Evolutionary conservation across 1,140 invertebrate species (phyloP), one percentile per base, ranked within the genome.

Genomic region (Drosophila suzukii): DNA sequence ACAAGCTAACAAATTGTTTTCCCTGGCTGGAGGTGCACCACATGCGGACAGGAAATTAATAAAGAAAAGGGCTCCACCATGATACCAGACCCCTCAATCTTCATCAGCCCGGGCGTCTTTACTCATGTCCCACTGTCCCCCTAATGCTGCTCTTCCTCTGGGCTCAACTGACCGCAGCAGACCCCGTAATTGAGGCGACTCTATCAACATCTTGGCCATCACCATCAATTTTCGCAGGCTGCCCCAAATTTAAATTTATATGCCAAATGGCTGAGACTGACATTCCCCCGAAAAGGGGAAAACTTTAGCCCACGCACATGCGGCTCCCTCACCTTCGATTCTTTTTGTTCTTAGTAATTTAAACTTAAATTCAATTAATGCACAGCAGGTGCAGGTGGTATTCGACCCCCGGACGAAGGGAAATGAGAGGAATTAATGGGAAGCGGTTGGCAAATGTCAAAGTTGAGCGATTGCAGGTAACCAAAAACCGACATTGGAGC

Each of bases 1-100:
- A 88, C 83, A 89, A 77, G 79, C 84, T 77, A 88, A 89, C 83
- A 88, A 88, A 88, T 88, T 88, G 84, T 83, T 88, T 88, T 82
- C 75, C 83, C 58, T 65, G 72, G 79, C 84, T 88, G 86, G 84
- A 83, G 83, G 83, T 88, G 67, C 67, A 88, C 84, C 83, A 89
- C 84, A 88, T 88, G 80, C 76, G 81, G 81, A 79, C 79, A 88
- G 84, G 75, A 88, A 89, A 88, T 86, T 86, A 86, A 83, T 86
- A 88, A 88, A 83, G 73, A 88, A 88, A 88, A 70, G 76, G 62
- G 67, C 59, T 41, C 20, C 55, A 46, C 43, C 36, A 71, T 71
- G 68, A 71, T 55, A 27, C 54, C 61, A 50, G 53, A 41, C 68
- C 68, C 66, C 68, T 72, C 66, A 57, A 72, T 72, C 68, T 72